Conservation (phyloP, 92 coral and sea anemone genomes). For the Epizoanthus scotinus region DNA sequence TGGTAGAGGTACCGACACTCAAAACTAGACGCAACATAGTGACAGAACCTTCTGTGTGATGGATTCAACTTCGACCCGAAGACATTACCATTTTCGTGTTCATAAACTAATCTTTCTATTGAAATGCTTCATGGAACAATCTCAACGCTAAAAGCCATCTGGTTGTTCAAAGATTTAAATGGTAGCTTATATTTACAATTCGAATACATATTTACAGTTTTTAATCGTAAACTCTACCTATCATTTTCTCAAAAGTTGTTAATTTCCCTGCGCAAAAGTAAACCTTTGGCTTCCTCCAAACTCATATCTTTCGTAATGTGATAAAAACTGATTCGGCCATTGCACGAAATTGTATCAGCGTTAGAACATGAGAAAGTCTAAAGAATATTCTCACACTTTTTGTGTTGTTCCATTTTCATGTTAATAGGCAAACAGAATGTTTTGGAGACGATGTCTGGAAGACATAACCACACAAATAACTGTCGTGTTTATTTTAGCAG, state of each 20-base stretch:
- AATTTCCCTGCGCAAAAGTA: not conserved
- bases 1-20: not conserved
- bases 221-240: not conserved
- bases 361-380: too few relatives aligned
- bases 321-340: not conserved
- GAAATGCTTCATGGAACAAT: not conserved
- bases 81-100: not conserved
- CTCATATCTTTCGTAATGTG: not conserved
- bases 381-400: too few relatives aligned
- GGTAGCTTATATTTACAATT: not conserved
- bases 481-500: slow-evolving; percentile 5
- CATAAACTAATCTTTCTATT: not conserved
- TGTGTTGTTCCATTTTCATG: not conserved
- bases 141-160: slow-evolving; percentile 3
- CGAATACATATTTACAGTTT: not conserved
- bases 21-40: not conserved
- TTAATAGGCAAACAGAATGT: not conserved
- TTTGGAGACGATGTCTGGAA: not conserved
- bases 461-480: not conserved
- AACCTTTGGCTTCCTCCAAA: not conserved
- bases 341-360: too few relatives aligned
- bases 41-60: not conserved
- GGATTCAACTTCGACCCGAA: too few relatives aligned
- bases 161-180: not conserved
- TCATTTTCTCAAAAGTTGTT: not conserved